Conservation (phyloP, 1,140 invertebrate genomes). For the Diuraphis noxia region DNA sequence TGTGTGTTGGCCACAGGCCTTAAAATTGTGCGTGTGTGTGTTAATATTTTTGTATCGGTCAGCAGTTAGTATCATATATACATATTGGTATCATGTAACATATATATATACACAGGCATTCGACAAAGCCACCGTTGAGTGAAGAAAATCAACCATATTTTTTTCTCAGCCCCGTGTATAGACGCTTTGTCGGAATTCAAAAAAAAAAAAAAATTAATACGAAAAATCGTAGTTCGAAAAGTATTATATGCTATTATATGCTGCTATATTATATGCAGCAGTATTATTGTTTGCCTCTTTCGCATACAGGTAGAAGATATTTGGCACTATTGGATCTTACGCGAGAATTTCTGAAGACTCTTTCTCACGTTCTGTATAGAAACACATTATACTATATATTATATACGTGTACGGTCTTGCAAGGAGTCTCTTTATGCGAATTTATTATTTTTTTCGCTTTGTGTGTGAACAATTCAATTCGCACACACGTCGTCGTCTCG, state of each 20-base stretch:
- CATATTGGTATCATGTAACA: too few species aligned
- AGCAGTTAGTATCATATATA: too few species aligned
- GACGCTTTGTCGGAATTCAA: not conserved
- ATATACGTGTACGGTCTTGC: not conserved
- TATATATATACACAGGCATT: too few species aligned
- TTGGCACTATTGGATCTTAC: not conserved
- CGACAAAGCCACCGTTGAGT: not conserved
- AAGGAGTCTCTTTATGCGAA: not conserved
- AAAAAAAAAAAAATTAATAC: not conserved
- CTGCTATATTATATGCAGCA: too few species aligned
- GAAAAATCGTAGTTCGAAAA: not conserved
- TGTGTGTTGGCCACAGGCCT: too few species aligned
- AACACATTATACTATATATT: not conserved
- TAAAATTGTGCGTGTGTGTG: too few species aligned
- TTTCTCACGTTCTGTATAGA: not conserved
- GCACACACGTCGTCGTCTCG: not conserved
- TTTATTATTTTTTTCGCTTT: not conserved
- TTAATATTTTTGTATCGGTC: too few species aligned
- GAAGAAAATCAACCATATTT: not conserved
- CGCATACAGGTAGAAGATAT: not conserved
- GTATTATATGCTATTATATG: not conserved
- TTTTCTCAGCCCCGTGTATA: not conserved
- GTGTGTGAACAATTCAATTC: slow-evolving; percentile 4
- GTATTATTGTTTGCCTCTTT: not conserved
- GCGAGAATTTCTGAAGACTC: not conserved